Evolutionary conservation across 2,113 vertebrate species (phyloP).

Genomic region (Entosphenus tridentatus): DNA sequence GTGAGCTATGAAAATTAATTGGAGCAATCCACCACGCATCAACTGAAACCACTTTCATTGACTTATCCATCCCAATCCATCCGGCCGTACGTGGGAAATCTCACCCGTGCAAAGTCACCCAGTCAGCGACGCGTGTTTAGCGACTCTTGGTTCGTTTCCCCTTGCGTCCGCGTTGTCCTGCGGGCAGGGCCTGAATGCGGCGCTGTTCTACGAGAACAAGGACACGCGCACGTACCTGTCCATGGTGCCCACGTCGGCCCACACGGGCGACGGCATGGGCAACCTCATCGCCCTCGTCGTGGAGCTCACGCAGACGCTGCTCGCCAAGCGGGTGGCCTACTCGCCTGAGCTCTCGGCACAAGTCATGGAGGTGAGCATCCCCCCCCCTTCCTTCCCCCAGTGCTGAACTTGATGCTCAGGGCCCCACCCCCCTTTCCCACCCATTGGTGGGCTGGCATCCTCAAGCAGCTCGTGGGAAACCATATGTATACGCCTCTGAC

Average conservation of each 20-base stretch:
- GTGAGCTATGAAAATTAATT: too few relatives aligned
- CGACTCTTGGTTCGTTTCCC: too few relatives aligned
- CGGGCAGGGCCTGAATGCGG: slow-evolving; percentile 64
- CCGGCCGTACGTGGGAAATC: too few relatives aligned
- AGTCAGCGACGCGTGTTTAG: too few relatives aligned
- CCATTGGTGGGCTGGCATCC: background rate
- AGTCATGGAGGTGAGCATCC: slow-evolving; percentile 70
- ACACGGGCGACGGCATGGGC: slow-evolving; percentile 92
- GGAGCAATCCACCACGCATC: too few relatives aligned
- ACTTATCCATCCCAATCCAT: too few relatives aligned
- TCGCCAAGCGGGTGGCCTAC: slow-evolving; percentile 60
- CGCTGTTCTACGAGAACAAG: slow-evolving; percentile 83
- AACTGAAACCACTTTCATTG: too few relatives aligned
- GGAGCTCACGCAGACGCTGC: slow-evolving; percentile 79
- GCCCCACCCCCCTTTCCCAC: background rate
- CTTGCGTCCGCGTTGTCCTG: too few relatives aligned
- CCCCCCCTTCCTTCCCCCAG: background rate
- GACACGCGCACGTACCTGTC: slow-evolving; percentile 87
- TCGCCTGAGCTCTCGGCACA: slow-evolving; percentile 82
- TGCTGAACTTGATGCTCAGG: background rate
- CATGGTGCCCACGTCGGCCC: slow-evolving; percentile 79
- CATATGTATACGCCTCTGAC: too few relatives aligned
- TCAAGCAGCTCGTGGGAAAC: too few relatives aligned
- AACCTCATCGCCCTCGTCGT: slow-evolving; percentile 75
- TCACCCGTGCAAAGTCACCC: too few relatives aligned